Evolutionary conservation across 2,797 vertebrate species (phyloP).

Genomic region (Chelmon rostratus): DNA sequence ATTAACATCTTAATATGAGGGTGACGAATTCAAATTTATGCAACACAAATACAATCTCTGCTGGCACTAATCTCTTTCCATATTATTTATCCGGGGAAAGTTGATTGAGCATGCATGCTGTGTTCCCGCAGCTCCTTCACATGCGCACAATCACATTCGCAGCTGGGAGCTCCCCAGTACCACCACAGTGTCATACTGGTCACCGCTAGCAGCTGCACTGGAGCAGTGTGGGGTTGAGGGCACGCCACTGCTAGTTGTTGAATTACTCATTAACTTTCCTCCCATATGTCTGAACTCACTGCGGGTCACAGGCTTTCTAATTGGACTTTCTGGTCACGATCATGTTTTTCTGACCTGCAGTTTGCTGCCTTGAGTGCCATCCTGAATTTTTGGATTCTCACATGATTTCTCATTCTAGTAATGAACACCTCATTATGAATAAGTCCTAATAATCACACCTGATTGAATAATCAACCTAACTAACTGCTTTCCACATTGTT

Average conservation of each 20-base stretch:
- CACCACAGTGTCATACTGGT: slow-evolving; percentile 20
- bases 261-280: slow-evolving; percentile 46
- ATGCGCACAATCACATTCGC: slow-evolving; percentile 36
- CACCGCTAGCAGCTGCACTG: slow-evolving; percentile 22
- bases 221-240: slow-evolving; percentile 16
- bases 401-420: neutral
- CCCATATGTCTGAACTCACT: neutral
- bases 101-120: slow-evolving; percentile 51
- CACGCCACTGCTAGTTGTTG: neutral
- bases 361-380: neutral
- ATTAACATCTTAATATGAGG: slow-evolving; percentile 42
- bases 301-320: neutral
- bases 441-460: slow-evolving; percentile 1
- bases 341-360: neutral
- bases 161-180: slow-evolving; percentile 43
- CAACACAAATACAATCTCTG: slow-evolving; percentile 60
- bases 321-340: slow-evolving; percentile 14
- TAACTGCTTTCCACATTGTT: neutral
- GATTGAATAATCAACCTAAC: slow-evolving; percentile 5
- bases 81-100: slow-evolving; percentile 48
- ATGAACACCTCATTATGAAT: slow-evolving; percentile 3
- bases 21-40: slow-evolving; percentile 65
- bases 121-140: slow-evolving; percentile 33
- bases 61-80: slow-evolving; percentile 57
- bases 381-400: slow-evolving; percentile 1